Base-by-base conservation (phyloP, 53 echinoderm and acorn worm genomes). In the Patiria pectinifera region DNA sequence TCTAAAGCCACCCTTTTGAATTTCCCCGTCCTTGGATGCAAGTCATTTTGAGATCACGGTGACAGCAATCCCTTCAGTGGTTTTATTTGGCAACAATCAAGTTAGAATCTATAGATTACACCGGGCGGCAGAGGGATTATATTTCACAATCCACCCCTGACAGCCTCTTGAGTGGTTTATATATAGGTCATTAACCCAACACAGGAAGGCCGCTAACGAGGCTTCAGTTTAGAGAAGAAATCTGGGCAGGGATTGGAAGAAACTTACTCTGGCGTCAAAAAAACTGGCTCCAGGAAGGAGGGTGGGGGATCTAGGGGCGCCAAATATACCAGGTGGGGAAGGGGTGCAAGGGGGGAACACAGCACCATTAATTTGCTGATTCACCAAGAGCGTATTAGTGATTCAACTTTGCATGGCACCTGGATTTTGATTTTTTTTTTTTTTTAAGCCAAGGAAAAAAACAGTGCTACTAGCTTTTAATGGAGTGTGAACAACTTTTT, bases 161-260 rank as follows among this genome's bases (percentile, higher is more conserved):
- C 12, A 79, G 43, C 46, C 76, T 76, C 11, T 11, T 16, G 45
- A 44, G 74, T 23, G 22, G 74, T 49, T 45, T 45, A 62, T 90
- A 35, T 13, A 80, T 19, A 43, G 90, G 90, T 90, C 90, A 81
- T 80, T 90, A 90, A 81, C 90, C 81, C 69, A 80, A 46, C 66
- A 79, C 90, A 90, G 90, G 90, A 90, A 90, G 89, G 43, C n/a
- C 18, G 26, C 6, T 89, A 78, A 89, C 61, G 89, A 89, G 18
- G 89, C 78, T 78, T 76, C 62, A 21, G 2, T 59, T 35, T 12
- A 7, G 59, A 60, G 53, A 46, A 22, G 22, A 83, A 2, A 45
- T 22, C 58, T 21, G 5, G 23, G 59, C 59, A 5, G 60, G 48
- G 60, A 83, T 59, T 77, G 76, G 78, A 26, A 62, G 45, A n/a